Evolutionary conservation across 2,797 vertebrate genomes (phyloP), one percentile per base, ranked within the genome.

Genomic region (Sebastiscus tertius): DNA sequence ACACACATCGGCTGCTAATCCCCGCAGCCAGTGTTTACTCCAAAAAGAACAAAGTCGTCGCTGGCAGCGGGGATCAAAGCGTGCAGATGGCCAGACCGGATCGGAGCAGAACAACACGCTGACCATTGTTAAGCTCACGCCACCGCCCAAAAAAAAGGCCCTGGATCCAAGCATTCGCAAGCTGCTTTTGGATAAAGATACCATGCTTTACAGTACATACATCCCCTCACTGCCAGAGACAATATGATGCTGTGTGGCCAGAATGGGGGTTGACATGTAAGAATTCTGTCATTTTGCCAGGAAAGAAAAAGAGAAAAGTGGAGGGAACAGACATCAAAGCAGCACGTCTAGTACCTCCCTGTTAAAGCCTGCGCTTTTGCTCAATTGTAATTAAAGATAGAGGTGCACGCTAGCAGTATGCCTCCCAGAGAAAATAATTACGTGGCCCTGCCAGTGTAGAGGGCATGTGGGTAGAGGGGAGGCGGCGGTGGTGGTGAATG

Each of bases 331-430:
- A 80, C 88, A 88, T 92, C 87, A 94, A 94, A 93, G 86, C 72
- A 29, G 63, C 31, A 61, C n/a, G 58, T 58, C 72, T 29, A 64
- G 56, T 80, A 75, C 78, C 81, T 85, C 77, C 42, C 87, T 83
- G 80, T 75, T 81, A 54, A 81, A 83, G 77, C 80, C 77, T n/a
- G 49, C 46, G 80, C 75, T 58, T 89, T 84, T 86, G 81, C 81
- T 86, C 77, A 82, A 91, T 94, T 91, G 91, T 94, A 95, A 95
- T 96, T 94, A 95, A 94, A 94, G 94, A 94, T 93, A 93, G 89
- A 90, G 82, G 59, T 27, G 22, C 81, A 72, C 13, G 39, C 75
- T 34, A 83, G 85, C 80, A 75, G 81, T 68, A 61, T 75, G 83
- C 89, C 88, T 92, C 87, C 84, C 77, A 68, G 75, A 91, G 84